A percentile compares a stretch with the other conserved stretches of the same genome.
Evolutionary conservation across 2,113 vertebrate genomes (phyloP).

Genomic region (Pogonocichla stellata): DNA sequence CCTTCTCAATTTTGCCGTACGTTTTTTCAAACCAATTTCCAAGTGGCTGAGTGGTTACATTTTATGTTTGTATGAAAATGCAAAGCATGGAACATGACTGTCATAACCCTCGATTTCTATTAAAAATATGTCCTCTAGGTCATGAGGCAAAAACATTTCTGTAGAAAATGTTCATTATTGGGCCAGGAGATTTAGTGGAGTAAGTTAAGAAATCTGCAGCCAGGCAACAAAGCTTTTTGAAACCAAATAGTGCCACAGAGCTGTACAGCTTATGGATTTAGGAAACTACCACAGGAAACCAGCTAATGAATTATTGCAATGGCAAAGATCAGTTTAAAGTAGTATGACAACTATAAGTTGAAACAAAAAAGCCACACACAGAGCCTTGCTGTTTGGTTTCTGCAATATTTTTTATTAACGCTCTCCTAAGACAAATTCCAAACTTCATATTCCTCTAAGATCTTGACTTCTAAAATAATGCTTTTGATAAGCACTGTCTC

Average conservation of each 20-base stretch:
- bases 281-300: conserved; percentile 39
- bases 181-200: conserved; percentile 5
- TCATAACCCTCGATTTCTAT: conserved; percentile 9
- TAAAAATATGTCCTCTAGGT: conserved; percentile 28
- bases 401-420: background rate
- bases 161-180: conserved; percentile 25
- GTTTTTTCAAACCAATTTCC: background rate
- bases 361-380: conserved; percentile 1
- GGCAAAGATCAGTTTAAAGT: conserved; percentile 13
- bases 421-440: conserved; percentile 29
- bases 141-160: conserved; percentile 25
- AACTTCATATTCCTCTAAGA: conserved; percentile 31
- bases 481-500: background rate
- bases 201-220: conserved; percentile 41
- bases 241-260: background rate
- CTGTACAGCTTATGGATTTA: conserved; percentile 1
- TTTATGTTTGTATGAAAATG: conserved; percentile 54
- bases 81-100: conserved; percentile 28
- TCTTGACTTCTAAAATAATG: conserved; percentile 27
- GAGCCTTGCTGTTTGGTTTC: background rate
- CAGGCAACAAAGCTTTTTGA: conserved; percentile 41
- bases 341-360: background rate
- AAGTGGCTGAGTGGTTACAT: background rate
- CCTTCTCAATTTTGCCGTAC: conserved; percentile 6
- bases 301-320: background rate